Percentiles rank a stretch among this genome's conserved stretches.
Conservation (phyloP, 2,888 invertebrate genomes). For the Liopterus haemorrhoidalis region DNA sequence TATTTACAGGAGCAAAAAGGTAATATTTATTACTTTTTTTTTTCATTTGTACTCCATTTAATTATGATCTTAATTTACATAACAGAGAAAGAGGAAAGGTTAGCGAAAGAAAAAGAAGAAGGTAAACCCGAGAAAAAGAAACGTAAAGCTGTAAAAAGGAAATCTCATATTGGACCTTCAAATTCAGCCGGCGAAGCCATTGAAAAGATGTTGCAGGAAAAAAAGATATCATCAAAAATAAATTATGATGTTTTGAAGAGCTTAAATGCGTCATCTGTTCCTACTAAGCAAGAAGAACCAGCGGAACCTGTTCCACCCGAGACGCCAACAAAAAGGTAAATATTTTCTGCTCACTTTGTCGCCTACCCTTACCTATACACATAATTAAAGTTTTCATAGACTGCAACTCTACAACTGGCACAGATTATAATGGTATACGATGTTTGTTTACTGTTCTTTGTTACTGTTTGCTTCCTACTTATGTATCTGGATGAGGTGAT, state of each 20-base stretch:
- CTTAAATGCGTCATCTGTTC: constrained; percentile 50
- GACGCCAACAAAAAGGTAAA: constrained; percentile 10
- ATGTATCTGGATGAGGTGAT: too few species aligned
- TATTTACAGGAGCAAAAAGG: constrained; percentile 79
- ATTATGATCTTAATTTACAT: constrained; percentile 20
- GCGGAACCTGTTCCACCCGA: constrained; percentile 21
- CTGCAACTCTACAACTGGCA: too few species aligned
- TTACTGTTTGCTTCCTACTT: too few species aligned
- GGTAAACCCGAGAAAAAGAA: constrained; percentile 78
- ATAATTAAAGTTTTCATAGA: too few species aligned
- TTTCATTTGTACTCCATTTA: not conserved
- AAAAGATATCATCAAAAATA: constrained; percentile 92
- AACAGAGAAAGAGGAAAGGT: constrained; percentile 73
- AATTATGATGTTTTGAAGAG: constrained; percentile 94
- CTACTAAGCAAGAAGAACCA: constrained; percentile 37
- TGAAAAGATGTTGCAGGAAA: constrained; percentile 92
- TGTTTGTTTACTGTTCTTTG: too few species aligned
- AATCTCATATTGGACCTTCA: constrained; percentile 58
- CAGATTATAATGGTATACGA: too few species aligned
- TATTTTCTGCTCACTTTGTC: too few species aligned
- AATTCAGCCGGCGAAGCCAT: constrained; percentile 82
- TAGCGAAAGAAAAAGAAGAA: constrained; percentile 76
- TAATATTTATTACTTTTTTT: constrained; percentile 35
- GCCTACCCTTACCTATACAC: too few species aligned
- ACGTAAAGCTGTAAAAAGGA: constrained; percentile 59